Conservation (phyloP, 2,797 vertebrate species). For the Chrosomus eos region DNA sequence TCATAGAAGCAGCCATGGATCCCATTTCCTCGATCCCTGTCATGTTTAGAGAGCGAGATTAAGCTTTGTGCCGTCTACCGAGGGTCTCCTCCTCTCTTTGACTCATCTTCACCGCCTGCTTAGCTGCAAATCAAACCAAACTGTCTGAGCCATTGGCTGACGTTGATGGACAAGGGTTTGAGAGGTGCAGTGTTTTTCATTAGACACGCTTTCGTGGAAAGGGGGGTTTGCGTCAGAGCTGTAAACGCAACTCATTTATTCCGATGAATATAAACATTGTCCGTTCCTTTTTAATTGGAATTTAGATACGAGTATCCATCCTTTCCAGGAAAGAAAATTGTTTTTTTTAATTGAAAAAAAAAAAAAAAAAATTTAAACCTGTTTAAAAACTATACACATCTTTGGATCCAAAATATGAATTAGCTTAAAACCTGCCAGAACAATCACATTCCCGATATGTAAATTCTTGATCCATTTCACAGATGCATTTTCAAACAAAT, state of each 20-base stretch:
- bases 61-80: constrained; percentile 61
- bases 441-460: constrained; percentile 3
- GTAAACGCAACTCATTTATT: constrained; percentile 54
- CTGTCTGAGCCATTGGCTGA: constrained; percentile 43
- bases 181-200: constrained; percentile 62
- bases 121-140: constrained; percentile 63
- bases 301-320: constrained; percentile 20
- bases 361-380: no score
- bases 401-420: neutral
- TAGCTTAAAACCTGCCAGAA: neutral
- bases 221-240: constrained; percentile 52
- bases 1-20: constrained; percentile 61
- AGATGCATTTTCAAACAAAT: constrained; percentile 48
- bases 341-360: neutral
- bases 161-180: constrained; percentile 56
- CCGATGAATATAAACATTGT: constrained; percentile 43
- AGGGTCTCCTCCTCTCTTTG: constrained; percentile 48
- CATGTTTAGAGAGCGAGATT: constrained; percentile 63
- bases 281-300: constrained; percentile 45
- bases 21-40: constrained; percentile 66
- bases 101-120: constrained; percentile 40
- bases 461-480: constrained; percentile 36
- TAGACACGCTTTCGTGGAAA: constrained; percentile 45
- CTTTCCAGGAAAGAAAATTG: neutral
- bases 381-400: neutral